These are phyloP conservation scores for Entelurus aequoreus DNA, from an alignment of 2,113 vertebrate species.

Conservation along the genomic window DNA sequence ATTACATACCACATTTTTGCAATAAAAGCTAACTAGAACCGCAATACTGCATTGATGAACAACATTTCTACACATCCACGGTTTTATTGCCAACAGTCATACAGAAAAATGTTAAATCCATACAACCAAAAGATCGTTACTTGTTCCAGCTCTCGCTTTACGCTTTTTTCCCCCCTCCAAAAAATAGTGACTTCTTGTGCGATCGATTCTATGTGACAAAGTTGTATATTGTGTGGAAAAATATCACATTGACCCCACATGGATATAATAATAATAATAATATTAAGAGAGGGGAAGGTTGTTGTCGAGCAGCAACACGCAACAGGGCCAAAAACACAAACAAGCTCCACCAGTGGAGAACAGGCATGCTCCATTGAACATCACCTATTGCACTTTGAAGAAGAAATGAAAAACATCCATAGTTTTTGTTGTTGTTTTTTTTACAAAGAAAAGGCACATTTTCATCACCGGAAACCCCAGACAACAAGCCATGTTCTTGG, in stretches of 20 bases:
- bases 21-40: background rate
- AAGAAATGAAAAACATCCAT: slow-evolving; percentile 19
- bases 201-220: slow-evolving; percentile 59
- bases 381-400: slow-evolving; percentile 64
- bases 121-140: slow-evolving; percentile 69
- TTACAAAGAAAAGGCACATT: slow-evolving; percentile 69
- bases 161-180: slow-evolving; percentile 37
- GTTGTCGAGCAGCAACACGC: slow-evolving; percentile 65
- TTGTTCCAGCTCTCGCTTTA: slow-evolving; percentile 18
- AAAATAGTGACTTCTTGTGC: slow-evolving; percentile 63
- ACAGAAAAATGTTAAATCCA: slow-evolving; percentile 68
- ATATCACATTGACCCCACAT: slow-evolving; percentile 58
- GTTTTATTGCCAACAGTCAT: slow-evolving; percentile 79
- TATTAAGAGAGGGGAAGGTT: slow-evolving; percentile 45
- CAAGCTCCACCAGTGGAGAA: slow-evolving; percentile 53
- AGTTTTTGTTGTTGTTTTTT: background rate
- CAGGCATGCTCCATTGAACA: slow-evolving; percentile 62
- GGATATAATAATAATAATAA: slow-evolving; percentile 44
- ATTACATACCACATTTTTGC: background rate
- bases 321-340: slow-evolving; percentile 63
- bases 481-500: slow-evolving; percentile 35
- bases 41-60: slow-evolving; percentile 18
- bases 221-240: slow-evolving; percentile 57
- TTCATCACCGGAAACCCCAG: slow-evolving; percentile 50
- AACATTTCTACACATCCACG: slow-evolving; percentile 52